A percentile compares a stretch with the other conserved stretches of the same genome.
phyloP scores from a whole-genome alignment of 2,113 vertebrate species.

The Cranoglanis bouderius region DNA sequence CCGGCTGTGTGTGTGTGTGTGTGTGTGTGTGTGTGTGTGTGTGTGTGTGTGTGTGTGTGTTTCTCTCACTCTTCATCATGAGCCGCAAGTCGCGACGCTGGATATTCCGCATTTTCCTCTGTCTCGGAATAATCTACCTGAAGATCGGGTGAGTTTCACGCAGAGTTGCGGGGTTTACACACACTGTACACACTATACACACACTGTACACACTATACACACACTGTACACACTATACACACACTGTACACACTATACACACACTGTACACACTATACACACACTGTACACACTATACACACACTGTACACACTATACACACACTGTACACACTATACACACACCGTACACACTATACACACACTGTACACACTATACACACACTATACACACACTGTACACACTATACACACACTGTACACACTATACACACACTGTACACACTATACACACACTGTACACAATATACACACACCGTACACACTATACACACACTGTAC shows the following conservation, averaged over 20 bases:
- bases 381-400: no score
- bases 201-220: background rate
- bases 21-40: constrained; percentile 28
- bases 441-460: no score
- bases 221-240: no score
- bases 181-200: background rate
- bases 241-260: no score
- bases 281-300: no score
- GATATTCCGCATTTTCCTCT: constrained; percentile 94
- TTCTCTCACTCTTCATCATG: constrained; percentile 77
- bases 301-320: no score
- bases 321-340: background rate
- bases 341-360: background rate
- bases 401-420: no score
- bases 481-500: background rate
- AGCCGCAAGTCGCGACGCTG: constrained; percentile 91
- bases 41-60: constrained; percentile 5
- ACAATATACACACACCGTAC: no score
- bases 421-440: no score
- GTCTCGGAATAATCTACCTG: constrained; percentile 93
- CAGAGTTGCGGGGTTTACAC: background rate
- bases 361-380: background rate
- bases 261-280: no score
- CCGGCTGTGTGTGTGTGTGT: background rate
- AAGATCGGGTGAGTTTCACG: constrained; percentile 89